phyloP scores from a whole-genome alignment of 2,888 invertebrate species.

The Hypolimnas misippus region DNA sequence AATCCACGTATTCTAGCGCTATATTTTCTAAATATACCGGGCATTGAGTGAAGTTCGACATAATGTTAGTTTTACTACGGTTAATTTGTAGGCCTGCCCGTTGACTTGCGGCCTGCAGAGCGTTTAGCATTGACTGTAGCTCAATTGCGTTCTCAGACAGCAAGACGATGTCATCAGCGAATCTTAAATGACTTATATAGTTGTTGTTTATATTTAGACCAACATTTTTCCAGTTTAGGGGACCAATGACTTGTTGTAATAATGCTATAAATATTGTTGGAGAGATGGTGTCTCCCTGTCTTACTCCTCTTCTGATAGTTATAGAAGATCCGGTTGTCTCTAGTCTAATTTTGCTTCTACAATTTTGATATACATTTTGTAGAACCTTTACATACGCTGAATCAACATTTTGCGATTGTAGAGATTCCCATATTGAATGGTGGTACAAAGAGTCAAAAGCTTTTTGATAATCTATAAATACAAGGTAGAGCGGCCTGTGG shows the following conservation, averaged over 20 bases:
- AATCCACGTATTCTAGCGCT: conserved; percentile 35
- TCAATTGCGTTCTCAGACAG: conserved; percentile 19
- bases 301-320: no score
- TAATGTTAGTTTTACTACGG: conserved; percentile 36
- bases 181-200: conserved; percentile 33
- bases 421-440: no score
- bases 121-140: conserved; percentile 32
- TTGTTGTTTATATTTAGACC: conserved; percentile 26
- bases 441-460: no score
- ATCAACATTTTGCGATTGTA: no score
- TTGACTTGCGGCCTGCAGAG: conserved; percentile 32
- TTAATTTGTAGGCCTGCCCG: conserved; percentile 42
- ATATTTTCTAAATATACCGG: conserved; percentile 14
- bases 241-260: conserved; percentile 24
- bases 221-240: conserved; percentile 24
- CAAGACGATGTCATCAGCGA: conserved; percentile 33
- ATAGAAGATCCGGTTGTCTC: conserved; percentile 13
- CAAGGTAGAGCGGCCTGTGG: no score
- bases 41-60: conserved; percentile 38
- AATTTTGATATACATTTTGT: conserved; percentile 18
- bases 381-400: conserved; percentile 11
- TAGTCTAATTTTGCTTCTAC: conserved; percentile 14
- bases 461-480: no score
- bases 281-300: not conserved
- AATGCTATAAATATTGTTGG: conserved; percentile 29